Percentiles rank a stretch among this genome's conserved stretches.
These are phyloP conservation scores for Enteromius radiatus DNA, from an alignment of 2,797 vertebrate genomes.

Conservation along the genomic window DNA sequence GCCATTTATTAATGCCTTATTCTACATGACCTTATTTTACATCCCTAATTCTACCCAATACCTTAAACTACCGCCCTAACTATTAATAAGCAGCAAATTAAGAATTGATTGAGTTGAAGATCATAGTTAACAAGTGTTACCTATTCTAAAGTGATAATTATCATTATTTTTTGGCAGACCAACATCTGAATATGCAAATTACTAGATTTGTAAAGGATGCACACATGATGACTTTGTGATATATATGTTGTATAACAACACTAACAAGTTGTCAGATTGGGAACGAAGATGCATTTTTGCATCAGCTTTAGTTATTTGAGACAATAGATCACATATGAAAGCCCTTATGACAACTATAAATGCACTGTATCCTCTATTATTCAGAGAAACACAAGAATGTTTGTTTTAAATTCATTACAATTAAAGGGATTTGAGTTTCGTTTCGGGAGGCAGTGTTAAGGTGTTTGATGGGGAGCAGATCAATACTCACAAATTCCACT, in stretches of 20 bases:
- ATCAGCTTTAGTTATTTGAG: background rate
- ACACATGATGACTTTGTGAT: background rate
- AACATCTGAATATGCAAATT: background rate
- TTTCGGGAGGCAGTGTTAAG: background rate
- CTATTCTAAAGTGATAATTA: background rate
- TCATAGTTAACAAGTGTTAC: too few species aligned
- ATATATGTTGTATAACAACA: background rate
- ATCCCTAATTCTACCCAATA: too few species aligned
- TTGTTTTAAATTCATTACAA: background rate
- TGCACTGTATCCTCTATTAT: background rate
- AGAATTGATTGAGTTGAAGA: too few species aligned
- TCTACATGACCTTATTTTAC: too few species aligned
- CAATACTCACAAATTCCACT: slow-evolving; percentile 6
- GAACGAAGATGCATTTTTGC: too few species aligned
- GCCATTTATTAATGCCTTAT: too few species aligned
- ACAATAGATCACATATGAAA: background rate
- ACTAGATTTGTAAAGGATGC: background rate
- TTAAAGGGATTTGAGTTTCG: background rate
- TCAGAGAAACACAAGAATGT: background rate
- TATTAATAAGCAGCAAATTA: too few species aligned
- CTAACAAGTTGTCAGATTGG: background rate
- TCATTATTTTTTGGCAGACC: background rate
- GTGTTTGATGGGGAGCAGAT: background rate
- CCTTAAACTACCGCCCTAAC: too few species aligned
- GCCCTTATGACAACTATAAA: background rate